These are phyloP conservation scores for Agrochola lota DNA, from an alignment of 2,888 invertebrate genomes.

Conservation along the genomic window DNA sequence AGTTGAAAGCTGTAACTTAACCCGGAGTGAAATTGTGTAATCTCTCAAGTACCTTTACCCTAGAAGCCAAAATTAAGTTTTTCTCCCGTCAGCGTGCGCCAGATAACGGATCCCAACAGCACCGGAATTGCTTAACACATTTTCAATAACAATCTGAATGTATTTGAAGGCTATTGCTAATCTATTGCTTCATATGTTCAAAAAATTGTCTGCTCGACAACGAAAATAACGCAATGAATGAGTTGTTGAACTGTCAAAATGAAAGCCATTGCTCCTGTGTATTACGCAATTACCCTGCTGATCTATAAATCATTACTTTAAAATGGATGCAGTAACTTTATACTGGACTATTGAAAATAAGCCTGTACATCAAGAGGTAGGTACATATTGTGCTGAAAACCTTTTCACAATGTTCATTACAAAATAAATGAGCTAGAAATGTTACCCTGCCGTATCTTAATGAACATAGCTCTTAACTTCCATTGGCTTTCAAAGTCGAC, in stretches of 20 bases:
- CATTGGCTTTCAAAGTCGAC: conserved; percentile 17
- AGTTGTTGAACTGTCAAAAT: no score
- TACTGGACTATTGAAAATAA: conserved; percentile 1
- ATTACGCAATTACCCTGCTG: no score
- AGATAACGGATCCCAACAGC: conserved; percentile 22
- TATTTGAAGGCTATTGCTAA: no score
- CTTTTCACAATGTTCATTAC: conserved; percentile 16
- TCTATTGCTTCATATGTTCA: no score
- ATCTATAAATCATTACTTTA: conserved; percentile 16
- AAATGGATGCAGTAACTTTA: conserved; percentile 22
- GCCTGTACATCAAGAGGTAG: neutral
- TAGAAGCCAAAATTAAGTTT: conserved; percentile 38
- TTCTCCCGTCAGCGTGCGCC: conserved; percentile 25
- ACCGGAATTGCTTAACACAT: no score
- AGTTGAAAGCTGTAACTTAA: conserved; percentile 43
- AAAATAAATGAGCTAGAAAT: conserved; percentile 34
- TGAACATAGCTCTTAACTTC: conserved; percentile 23
- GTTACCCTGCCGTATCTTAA: conserved; percentile 8
- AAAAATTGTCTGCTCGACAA: no score
- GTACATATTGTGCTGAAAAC: neutral
- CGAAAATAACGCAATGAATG: no score
- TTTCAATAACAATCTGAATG: no score
- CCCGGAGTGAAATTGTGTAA: conserved; percentile 47
- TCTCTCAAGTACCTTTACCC: conserved; percentile 54
- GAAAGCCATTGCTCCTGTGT: no score